Evolutionary conservation across 2,797 vertebrate species (phyloP).

Genomic region (Anomalospiza imberbis): DNA sequence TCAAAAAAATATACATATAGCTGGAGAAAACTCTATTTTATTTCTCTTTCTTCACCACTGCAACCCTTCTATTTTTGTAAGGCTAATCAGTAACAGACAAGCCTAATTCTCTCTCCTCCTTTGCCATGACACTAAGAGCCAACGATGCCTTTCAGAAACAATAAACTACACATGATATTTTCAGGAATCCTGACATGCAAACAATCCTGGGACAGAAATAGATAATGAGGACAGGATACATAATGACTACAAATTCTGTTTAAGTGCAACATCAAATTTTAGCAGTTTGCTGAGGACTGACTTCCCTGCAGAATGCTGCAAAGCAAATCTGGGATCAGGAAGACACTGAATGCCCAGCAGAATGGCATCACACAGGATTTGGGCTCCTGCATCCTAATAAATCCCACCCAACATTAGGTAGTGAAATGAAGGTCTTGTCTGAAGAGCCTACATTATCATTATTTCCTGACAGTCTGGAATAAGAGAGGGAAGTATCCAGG

Average conservation of each 20-base stretch:
- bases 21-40: conserved; percentile 1
- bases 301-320: background rate
- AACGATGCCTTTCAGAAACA: background rate
- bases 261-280: background rate
- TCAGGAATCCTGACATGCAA: conserved; percentile 26
- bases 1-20: conserved; percentile 6
- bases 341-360: background rate
- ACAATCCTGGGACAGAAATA: conserved; percentile 2
- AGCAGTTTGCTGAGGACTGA: background rate
- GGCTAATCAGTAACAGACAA: conserved; percentile 40
- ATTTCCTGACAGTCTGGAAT: background rate
- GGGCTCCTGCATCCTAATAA: background rate
- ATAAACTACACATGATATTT: conserved; percentile 4
- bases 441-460: background rate
- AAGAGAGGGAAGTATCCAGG: background rate
- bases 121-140: background rate
- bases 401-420: background rate
- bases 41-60: background rate
- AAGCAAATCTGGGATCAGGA: background rate
- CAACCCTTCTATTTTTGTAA: conserved; percentile 9
- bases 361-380: background rate
- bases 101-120: background rate
- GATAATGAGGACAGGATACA: background rate
- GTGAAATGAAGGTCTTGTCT: background rate
- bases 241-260: background rate